Base-by-base conservation (phyloP, 2,113 vertebrate genomes). In the Neomonachus schauinslandi region DNA sequence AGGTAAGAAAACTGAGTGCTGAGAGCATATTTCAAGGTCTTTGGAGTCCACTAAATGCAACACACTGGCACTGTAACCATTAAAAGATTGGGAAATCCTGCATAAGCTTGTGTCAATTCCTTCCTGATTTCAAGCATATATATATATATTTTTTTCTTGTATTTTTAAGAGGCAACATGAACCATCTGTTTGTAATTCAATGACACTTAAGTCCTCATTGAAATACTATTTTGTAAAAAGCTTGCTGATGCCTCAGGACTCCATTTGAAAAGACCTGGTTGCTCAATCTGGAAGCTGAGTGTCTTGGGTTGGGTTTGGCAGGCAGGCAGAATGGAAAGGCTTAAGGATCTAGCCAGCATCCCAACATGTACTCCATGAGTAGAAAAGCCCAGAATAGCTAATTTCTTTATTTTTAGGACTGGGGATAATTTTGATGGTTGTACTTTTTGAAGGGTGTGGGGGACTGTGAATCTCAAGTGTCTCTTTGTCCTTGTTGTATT, bases 171-270 rank as follows among this genome's bases (percentile, higher is more conserved):
- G 18, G 65, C 16, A 51, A 53, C 13, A 26, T 11, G 22, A 76
- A 12, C 61, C 89, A 93, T 91, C 76, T 97, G 81, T 33, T 85
- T 93, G 80, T 80, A 65, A 93, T 59, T 85, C 33, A 86, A 46
- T 33, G 94, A 93, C 63, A 95, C n/a, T 74, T 39, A 91, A 74
- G 63, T 83, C 85, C 72, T 92, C 85, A 53, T 0, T 91, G 74
- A 85, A 97, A 92, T 84, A 71, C 2, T 63, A 63, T 90, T 92
- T 92, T 86, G n/a, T 57, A 57, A 59, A 85, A 86, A 31, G 79
- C 46, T 72, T 13, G 12, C 39, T 93, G 76, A 59, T 94, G 33
- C 18, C 76, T 42, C 36, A 71, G 81, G 76, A 94, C 33, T 84
- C 42, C 21, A 2, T 49, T 31, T 77, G 69, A 49, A 88, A 85